phyloP scores from a whole-genome alignment of 1,140 invertebrate genomes.

The Brachionus asplanchnoidis region DNA sequence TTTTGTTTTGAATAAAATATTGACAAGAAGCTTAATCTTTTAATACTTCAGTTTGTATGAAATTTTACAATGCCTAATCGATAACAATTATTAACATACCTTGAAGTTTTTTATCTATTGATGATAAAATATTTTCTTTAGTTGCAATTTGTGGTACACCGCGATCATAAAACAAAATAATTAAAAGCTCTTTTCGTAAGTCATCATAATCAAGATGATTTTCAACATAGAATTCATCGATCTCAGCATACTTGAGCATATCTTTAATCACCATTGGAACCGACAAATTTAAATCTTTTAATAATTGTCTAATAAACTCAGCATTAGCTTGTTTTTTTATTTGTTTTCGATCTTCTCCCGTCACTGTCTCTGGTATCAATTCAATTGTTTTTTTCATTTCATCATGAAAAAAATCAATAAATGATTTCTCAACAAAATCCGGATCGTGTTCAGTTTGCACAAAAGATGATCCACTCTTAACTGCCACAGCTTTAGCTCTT shows the following conservation, averaged over 20 bases:
- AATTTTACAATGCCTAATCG: neutral
- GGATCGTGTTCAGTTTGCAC: neutral
- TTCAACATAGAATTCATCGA: conserved; percentile 1
- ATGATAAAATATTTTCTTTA: neutral
- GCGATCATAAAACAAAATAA: neutral
- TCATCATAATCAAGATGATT: conserved; percentile 34
- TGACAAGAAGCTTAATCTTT: too few species aligned
- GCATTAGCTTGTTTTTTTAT: neutral
- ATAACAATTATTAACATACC: neutral
- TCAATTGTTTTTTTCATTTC: conserved; percentile 8
- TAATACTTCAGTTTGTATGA: too few species aligned
- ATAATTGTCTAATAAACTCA: neutral
- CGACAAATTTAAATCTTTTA: neutral
- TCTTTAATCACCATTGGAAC: conserved; percentile 9
- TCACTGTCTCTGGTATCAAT: neutral
- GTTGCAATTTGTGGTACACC: neutral
- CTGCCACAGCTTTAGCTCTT: neutral
- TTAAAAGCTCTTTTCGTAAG: conserved; percentile 16
- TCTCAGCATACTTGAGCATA: neutral
- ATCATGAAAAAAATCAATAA: conserved; percentile 22
- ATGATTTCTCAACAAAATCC: conserved; percentile 26
- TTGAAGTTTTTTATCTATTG: conserved; percentile 13
- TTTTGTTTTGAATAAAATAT: too few species aligned
- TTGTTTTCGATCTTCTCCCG: neutral
- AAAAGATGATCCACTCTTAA: neutral